Conservation (phyloP, 1,140 invertebrate species). For the Leptoteleia sp. region DNA sequence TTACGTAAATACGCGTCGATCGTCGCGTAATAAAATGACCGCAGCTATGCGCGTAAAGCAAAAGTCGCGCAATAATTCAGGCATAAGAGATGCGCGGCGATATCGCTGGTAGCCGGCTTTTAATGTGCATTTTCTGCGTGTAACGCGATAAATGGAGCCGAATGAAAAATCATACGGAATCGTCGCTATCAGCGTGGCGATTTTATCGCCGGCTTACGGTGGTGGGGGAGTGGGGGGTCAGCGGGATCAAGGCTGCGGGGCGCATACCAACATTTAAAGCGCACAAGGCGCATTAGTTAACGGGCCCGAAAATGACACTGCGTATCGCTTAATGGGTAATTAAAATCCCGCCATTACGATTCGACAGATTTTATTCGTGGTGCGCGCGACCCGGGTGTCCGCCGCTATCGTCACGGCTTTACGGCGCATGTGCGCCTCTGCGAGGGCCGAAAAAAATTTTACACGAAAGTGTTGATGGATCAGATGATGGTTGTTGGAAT, state of each 20-base stretch:
- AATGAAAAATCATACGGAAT: no score
- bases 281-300: slow-evolving; percentile 70
- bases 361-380: slow-evolving; percentile 72
- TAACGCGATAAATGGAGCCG: no score
- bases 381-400: slow-evolving; percentile 39
- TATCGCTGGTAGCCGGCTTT: no score
- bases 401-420: slow-evolving; percentile 59
- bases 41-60: no score
- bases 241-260: slow-evolving; percentile 38
- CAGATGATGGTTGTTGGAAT: slow-evolving; percentile 66
- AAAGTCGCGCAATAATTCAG: no score
- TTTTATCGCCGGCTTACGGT: no score
- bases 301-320: slow-evolving; percentile 75
- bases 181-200: no score
- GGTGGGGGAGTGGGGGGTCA: no score
- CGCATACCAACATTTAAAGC: slow-evolving; percentile 67
- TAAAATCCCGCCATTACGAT: slow-evolving; percentile 73
- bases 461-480: slow-evolving; percentile 43
- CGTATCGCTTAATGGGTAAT: slow-evolving; percentile 75
- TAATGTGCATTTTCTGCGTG: no score
- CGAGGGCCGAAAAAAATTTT: slow-evolving; percentile 30
- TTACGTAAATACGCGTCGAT: no score
- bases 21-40: no score
- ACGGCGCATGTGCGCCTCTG: slow-evolving; percentile 62
- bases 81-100: no score